Percentiles rank a stretch among this genome's conserved stretches.
phyloP scores from a whole-genome alignment of 2,888 invertebrate genomes.

The Aquatica leii region DNA sequence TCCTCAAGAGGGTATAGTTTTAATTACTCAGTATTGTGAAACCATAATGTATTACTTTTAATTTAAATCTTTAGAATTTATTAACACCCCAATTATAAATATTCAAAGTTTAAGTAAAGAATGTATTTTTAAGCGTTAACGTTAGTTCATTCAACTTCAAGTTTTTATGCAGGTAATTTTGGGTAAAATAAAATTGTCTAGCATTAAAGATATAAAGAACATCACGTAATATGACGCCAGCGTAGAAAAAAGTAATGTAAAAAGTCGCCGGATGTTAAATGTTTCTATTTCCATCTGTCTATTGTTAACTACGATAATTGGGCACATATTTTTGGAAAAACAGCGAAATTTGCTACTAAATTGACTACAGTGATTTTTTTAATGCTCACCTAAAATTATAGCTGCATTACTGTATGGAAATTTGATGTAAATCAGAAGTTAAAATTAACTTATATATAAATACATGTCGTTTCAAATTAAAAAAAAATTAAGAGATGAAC shows the following conservation, averaged over 20 bases:
- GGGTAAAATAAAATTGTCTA: neutral
- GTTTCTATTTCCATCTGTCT: neutral
- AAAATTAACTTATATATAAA: neutral
- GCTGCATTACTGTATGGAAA: neutral
- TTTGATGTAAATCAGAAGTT: slow-evolving; percentile 3
- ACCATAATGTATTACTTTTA: too few species aligned
- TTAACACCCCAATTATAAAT: too few species aligned
- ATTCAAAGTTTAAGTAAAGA: too few species aligned
- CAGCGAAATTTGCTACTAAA: too few species aligned
- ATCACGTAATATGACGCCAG: slow-evolving; percentile 2
- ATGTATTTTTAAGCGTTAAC: too few species aligned
- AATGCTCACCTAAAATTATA: too few species aligned
- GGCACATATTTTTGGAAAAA: too few species aligned
- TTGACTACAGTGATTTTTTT: neutral
- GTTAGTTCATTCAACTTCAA: slow-evolving; percentile 6
- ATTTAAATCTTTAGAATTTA: too few species aligned
- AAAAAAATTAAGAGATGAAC: slow-evolving; percentile 13
- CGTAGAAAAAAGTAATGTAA: neutral
- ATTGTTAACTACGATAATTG: too few species aligned
- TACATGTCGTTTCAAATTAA: neutral
- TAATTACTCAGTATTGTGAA: too few species aligned
- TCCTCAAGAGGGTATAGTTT: too few species aligned
- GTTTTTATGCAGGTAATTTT: slow-evolving; percentile 8
- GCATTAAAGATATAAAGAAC: neutral
- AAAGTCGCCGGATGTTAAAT: slow-evolving; percentile 5